Percentiles rank a stretch among this genome's conserved stretches.
Conservation (phyloP, 2,888 invertebrate genomes). For the Eupithecia dodoneata region DNA sequence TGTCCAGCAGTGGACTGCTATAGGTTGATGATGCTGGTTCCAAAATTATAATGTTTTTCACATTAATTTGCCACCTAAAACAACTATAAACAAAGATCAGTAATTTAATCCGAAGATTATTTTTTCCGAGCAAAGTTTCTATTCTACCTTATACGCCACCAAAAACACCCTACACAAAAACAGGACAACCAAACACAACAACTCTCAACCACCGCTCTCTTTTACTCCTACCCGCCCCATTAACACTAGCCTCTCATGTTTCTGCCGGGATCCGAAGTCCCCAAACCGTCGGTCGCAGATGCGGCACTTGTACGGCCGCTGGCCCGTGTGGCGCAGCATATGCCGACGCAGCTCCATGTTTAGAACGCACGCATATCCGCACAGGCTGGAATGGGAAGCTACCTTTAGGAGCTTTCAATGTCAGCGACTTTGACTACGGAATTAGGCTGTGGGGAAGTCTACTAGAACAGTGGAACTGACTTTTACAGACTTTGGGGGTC, state of each 20-base stretch:
- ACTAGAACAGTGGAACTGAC: background rate
- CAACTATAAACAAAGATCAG: too few relatives aligned
- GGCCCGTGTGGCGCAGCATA: conserved; percentile 79
- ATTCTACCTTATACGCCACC: background rate
- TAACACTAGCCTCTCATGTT: conserved; percentile 74
- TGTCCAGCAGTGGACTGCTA: too few relatives aligned
- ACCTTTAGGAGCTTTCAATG: background rate
- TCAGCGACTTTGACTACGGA: too few relatives aligned
- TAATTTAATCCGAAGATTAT: too few relatives aligned
- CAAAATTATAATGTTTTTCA: too few relatives aligned
- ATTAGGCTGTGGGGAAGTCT: background rate
- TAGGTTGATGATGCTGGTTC: too few relatives aligned
- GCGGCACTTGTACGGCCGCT: conserved; percentile 77
- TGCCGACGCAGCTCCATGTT: conserved; percentile 75
- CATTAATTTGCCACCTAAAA: too few relatives aligned
- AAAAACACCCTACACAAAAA: background rate
- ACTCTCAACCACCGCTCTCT: background rate
- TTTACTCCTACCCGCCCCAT: background rate
- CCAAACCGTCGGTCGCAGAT: conserved; percentile 77
- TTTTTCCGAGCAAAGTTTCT: too few relatives aligned
- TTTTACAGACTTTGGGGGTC: background rate
- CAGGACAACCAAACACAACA: background rate
- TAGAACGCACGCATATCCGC: conserved; percentile 74
- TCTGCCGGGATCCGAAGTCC: conserved; percentile 78
- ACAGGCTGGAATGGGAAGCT: conserved; percentile 55